Base-by-base conservation (phyloP, 1,140 invertebrate genomes). In the Listronotus oregonensis region DNA sequence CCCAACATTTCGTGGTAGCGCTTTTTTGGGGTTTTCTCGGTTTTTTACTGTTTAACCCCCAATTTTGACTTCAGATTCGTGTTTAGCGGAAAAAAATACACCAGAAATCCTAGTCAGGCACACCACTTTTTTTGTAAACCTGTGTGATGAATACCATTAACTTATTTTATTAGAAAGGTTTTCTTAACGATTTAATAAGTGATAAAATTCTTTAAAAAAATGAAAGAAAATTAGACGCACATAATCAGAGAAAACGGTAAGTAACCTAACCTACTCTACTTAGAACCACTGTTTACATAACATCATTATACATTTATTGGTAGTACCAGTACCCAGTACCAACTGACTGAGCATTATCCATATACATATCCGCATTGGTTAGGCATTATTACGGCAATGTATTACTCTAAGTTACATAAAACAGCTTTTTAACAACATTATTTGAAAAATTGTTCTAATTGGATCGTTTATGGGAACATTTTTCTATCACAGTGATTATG, bases 261-360 rank as follows among this genome's bases (percentile, higher is more conserved):
- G 56, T 37, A 42, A 47, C 27, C 32, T 59, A 59, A 59, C 56
- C 56, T 59, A 59, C 56, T 59, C 56, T 39, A 59, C 56, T 59
- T 59, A 59, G 46, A 47, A 59, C 56, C 32, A 49, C 56, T 59
- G 56, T 59, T 59, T 59, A 59, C 56, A 59, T 59, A 59, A 59
- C 56, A 59, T 59, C 43, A 49, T 59, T 59, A 59, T 59, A 43
- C 27, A n/a, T 49, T 49, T 59, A 47, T 47, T 49, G 40, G 40
- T 27, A 3, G 34, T 37, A 37, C 34, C 34, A 37, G 34, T 37
- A 56, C 44, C 21, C 21, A 27, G 21, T 59, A 59, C 56, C 56
- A 59, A 59, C 43, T 59, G 56, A 59, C 46, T 39, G 56, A 57
- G 43, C 40, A 46, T 57, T 43, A 43, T 57, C 31, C 56, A 15